A percentile compares a stretch with the other conserved stretches of the same genome.
Conservation (phyloP, 2,888 invertebrate genomes). For the Folsomia manolachei region DNA sequence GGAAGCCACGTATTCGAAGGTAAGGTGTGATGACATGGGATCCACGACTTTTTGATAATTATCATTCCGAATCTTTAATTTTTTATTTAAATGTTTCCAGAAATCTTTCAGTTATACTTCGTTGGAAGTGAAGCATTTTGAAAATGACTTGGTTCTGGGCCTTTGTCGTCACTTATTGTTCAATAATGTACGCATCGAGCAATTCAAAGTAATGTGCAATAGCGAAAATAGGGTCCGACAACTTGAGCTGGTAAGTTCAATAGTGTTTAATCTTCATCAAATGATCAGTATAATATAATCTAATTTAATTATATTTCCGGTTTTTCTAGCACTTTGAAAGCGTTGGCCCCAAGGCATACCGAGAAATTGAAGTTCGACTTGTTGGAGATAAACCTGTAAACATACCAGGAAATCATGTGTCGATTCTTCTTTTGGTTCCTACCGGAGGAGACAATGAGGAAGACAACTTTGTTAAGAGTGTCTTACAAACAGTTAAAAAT, state of each 20-base stretch:
- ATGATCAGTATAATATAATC: too few species aligned
- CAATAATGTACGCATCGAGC: background rate
- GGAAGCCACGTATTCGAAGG: background rate
- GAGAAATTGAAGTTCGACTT: background rate
- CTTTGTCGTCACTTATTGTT: background rate
- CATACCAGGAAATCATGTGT: background rate
- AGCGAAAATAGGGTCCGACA: background rate
- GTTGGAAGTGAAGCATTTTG: too few species aligned
- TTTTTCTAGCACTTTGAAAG: background rate
- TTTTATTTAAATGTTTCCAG: background rate
- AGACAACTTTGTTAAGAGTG: background rate
- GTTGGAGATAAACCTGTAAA: background rate
- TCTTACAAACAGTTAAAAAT: background rate
- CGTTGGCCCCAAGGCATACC: background rate
- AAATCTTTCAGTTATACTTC: too few species aligned
- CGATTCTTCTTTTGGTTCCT: background rate
- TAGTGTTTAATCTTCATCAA: background rate
- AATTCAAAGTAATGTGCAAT: background rate
- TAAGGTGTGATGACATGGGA: background rate
- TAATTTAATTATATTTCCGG: background rate
- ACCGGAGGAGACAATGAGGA: background rate
- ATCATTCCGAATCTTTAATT: background rate
- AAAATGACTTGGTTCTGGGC: background rate
- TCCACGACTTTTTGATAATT: background rate
- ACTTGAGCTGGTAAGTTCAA: background rate